These are phyloP conservation scores for Syngnathus scovelli DNA, from an alignment of 2,113 vertebrate species.

Conservation along the genomic window DNA sequence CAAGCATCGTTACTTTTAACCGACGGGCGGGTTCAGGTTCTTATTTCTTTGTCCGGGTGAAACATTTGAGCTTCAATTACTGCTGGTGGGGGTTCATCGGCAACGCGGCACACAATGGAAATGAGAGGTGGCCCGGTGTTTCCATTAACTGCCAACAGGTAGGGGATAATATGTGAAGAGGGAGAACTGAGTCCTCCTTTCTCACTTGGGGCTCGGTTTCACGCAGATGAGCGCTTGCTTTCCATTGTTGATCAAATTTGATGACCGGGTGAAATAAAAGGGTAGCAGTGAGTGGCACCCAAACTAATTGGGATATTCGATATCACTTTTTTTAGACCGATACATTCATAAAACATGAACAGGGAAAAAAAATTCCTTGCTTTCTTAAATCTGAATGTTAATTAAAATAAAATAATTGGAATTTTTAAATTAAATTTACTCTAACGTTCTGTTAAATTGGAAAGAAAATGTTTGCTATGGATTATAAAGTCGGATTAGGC, in stretches of 20 bases:
- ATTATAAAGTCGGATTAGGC: neutral
- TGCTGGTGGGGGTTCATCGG: slow-evolving; percentile 16
- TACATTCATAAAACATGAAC: no score
- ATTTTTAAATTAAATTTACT: neutral
- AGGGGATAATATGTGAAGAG: slow-evolving; percentile 11
- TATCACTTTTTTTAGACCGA: no score
- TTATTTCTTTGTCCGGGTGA: slow-evolving; percentile 30
- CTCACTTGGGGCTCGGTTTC: slow-evolving; percentile 6
- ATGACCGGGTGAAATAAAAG: no score
- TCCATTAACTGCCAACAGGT: slow-evolving; percentile 15
- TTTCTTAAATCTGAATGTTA: neutral
- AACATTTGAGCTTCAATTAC: slow-evolving; percentile 59
- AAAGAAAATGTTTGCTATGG: neutral
- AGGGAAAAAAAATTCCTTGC: neutral
- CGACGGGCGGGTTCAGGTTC: slow-evolving; percentile 52
- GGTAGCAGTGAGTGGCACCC: no score
- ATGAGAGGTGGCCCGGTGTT: slow-evolving; percentile 11
- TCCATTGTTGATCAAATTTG: no score
- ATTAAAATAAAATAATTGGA: neutral
- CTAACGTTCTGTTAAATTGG: neutral
- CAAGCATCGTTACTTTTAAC: slow-evolving; percentile 67
- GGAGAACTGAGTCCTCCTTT: neutral
- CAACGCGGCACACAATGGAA: slow-evolving; percentile 9
- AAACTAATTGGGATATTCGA: no score
- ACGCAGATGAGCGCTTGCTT: neutral